Base-by-base conservation (phyloP, 2,888 invertebrate genomes). In the Archips xylosteana region DNA sequence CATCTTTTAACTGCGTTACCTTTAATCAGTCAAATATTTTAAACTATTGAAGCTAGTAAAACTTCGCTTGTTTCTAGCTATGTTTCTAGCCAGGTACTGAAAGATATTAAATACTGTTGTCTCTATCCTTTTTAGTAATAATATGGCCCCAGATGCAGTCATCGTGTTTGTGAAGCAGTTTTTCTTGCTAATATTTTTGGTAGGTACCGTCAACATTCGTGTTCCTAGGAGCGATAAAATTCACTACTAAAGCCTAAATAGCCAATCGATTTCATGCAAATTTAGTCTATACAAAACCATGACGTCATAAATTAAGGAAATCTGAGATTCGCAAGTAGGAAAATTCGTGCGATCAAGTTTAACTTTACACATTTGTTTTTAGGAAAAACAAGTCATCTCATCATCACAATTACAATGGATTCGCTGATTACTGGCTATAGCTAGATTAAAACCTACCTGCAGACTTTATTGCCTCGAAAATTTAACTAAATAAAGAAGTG, bases 71-170 rank as follows among this genome's bases (percentile, higher is more conserved):
- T 63, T 64, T 15, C 15, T 8, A 54, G 54, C 54, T 49, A 54
- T 57, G 54, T 65, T 67, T 47, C 61, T 71, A 67, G 61, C 47
- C 71, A 72, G 72, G 72, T 72, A 72, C 62, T 62, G 72, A 72
- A 63, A 62, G 15, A 54, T 68, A 57, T 47, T 57, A 54, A 68
- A 72, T 72, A 67, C 67, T 72, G 49, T 45, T 45, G 51, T 32
- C 66, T 51, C 51, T 57, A 39, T 39, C 39, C 36, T 13, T 34
- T 45, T 45, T 45, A 49, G 45, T 36, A 61, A 54, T 4, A 57
- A 42, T 47, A 67, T 45, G 36, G 47, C 39, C 47, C 67, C 39
- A 32, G 51, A 42, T 4, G 39, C 57, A 57, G 34, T 47, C 23
- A 0, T 47, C 13, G 6, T 32, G 15, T 10, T 54, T 32, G 23